phyloP scores from a whole-genome alignment of 2,888 invertebrate genomes.

The Invenusta paracnida region DNA sequence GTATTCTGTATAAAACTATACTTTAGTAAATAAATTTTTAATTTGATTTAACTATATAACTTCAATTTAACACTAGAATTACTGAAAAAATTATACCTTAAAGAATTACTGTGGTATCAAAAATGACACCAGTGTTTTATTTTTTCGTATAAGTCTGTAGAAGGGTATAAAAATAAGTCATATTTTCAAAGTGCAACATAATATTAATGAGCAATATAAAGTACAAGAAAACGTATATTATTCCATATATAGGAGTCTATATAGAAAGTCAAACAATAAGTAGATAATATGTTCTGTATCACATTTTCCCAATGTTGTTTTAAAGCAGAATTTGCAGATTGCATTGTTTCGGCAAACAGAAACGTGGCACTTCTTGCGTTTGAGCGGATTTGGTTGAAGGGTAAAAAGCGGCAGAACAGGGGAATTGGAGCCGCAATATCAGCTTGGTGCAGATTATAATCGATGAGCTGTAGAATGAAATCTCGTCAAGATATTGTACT shows the following conservation, averaged over 20 bases:
- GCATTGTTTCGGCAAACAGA: not conserved
- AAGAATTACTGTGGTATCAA: too few relatives aligned
- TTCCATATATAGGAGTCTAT: not conserved
- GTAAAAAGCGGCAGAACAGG: not conserved
- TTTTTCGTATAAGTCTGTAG: not conserved
- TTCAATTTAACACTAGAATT: not conserved
- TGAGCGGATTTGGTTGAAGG: not conserved
- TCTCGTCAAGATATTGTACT: too few relatives aligned
- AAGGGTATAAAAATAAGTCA: not conserved
- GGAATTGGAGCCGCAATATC: too few relatives aligned
- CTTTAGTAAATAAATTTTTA: too few relatives aligned
- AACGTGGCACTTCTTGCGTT: not conserved
- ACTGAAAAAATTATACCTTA: not conserved
- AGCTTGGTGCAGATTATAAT: too few relatives aligned
- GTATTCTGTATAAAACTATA: too few relatives aligned
- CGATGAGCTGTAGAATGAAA: too few relatives aligned
- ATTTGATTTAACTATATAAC: too few relatives aligned
- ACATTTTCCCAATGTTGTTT: not conserved
- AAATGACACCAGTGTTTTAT: too few relatives aligned
- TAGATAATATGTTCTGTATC: not conserved
- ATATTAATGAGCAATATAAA: not conserved
- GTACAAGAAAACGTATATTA: not conserved
- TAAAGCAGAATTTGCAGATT: not conserved
- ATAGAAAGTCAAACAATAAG: not conserved
- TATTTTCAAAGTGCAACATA: not conserved